Percentiles rank a stretch among this genome's conserved stretches.
These are phyloP conservation scores for Silurus aristotelis DNA, from an alignment of 2,797 vertebrate genomes.

Conservation along the genomic window DNA sequence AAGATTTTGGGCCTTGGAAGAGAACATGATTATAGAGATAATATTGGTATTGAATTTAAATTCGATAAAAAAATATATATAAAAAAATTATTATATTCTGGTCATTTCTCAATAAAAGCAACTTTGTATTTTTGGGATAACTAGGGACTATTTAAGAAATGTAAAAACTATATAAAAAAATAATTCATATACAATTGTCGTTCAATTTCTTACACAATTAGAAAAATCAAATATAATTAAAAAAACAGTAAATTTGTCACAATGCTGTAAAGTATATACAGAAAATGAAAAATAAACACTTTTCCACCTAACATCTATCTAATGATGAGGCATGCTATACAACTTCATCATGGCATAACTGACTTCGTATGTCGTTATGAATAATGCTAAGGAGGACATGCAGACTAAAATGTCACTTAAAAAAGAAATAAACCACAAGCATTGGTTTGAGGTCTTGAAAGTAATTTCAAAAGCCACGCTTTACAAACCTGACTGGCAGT, in stretches of 20 bases:
- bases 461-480: slow-evolving; percentile 47
- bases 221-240: too few species aligned
- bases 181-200: too few species aligned
- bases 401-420: slow-evolving; percentile 46
- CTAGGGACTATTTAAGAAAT: not conserved
- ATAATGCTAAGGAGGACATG: slow-evolving; percentile 24
- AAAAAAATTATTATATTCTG: too few species aligned
- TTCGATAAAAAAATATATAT: too few species aligned
- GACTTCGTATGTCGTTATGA: slow-evolving; percentile 11
- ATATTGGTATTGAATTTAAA: too few species aligned
- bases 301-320: not conserved
- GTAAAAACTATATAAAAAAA: too few species aligned
- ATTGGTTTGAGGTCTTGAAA: slow-evolving; percentile 33
- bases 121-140: not conserved
- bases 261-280: not conserved
- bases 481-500: slow-evolving; percentile 23
- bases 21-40: too few species aligned
- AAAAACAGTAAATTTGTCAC: not conserved
- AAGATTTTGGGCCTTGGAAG: not conserved
- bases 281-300: not conserved
- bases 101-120: not conserved
- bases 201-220: too few species aligned
- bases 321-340: not conserved
- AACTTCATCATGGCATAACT: not conserved
- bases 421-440: slow-evolving; percentile 17